Base-by-base conservation (phyloP, 2,888 invertebrate species). In the Acronicta alni region DNA sequence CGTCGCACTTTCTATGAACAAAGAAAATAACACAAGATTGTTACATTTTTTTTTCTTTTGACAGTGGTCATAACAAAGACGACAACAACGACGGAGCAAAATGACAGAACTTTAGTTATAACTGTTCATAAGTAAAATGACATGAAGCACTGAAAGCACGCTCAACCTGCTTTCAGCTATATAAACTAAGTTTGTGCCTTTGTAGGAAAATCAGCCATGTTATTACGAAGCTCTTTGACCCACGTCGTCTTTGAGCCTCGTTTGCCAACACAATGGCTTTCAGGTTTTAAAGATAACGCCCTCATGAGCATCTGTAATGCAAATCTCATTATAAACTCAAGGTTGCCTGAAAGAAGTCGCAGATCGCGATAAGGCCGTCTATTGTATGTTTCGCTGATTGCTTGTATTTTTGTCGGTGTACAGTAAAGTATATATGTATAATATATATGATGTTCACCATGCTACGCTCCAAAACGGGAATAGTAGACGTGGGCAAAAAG, bases 261-360 rank as follows among this genome's bases (percentile, higher is more conserved):
- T 43, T 30, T 42, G 18, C 20, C 18, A 41, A 57, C 51, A 66
- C 51, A 66, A 65, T 47, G 42, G 16, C 20, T 30, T 52, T 48
- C 39, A 16, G 48, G 39, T 47, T 71, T 41, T 15, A 26, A 41
- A 55, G 57, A 66, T 66, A 48, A 66, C 37, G 41, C 54, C 67
- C 54, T 20, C 47, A 66, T 67, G 41, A 39, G 32, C 26, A 45
- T 48, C 51, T 15, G 6, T 26, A 65, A 52, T 35, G 7, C n/a
- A 6, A 14, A 35, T 35, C 35, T 35, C 30, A 30, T 30, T 30
- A 12, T 10, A 30, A 30, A 12, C 30, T 30, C 12, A 30, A 30
- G 12, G 12, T 0, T 12, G 12, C 26, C 10, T 2, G 0, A 30
- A 30, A 12, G 12, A 3, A 30, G 12, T 30, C 12, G 12, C 12